phyloP scores from a whole-genome alignment of 2,113 vertebrate genomes.

The Sula dactylatra region DNA sequence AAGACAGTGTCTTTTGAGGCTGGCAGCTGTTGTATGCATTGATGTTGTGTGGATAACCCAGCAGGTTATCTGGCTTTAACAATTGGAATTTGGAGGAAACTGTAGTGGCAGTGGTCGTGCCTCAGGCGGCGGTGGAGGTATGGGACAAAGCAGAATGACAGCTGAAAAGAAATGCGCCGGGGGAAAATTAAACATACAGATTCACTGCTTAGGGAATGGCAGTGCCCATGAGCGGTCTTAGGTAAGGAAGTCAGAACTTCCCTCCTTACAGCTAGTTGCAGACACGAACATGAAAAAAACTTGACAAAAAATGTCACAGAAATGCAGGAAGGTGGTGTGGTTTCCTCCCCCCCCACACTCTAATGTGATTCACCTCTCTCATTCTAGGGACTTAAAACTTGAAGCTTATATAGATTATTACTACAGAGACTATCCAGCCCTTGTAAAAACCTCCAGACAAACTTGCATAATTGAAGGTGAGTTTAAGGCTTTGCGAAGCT shows the following conservation, averaged over 20 bases:
- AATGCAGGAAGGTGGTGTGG: background rate
- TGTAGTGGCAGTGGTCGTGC: no score
- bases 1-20: background rate
- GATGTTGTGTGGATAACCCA: background rate
- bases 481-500: background rate
- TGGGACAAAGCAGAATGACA: background rate
- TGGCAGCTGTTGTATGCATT: background rate
- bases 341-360: background rate
- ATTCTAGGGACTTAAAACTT: conserved; percentile 88
- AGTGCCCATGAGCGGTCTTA: background rate
- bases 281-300: background rate
- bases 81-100: background rate
- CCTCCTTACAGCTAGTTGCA: background rate
- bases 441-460: conserved; percentile 84
- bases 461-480: conserved; percentile 86
- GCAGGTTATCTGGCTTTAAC: background rate
- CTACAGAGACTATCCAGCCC: conserved; percentile 91
- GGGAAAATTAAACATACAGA: background rate
- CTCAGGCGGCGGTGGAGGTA: background rate
- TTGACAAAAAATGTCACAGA: background rate
- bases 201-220: background rate
- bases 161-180: background rate
- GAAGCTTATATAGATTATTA: conserved; percentile 91
- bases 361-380: background rate
- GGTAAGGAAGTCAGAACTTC: background rate